These are phyloP conservation scores for Caenorhabditis imperialis DNA, from an alignment of 2,888 invertebrate genomes.

Conservation along the genomic window DNA sequence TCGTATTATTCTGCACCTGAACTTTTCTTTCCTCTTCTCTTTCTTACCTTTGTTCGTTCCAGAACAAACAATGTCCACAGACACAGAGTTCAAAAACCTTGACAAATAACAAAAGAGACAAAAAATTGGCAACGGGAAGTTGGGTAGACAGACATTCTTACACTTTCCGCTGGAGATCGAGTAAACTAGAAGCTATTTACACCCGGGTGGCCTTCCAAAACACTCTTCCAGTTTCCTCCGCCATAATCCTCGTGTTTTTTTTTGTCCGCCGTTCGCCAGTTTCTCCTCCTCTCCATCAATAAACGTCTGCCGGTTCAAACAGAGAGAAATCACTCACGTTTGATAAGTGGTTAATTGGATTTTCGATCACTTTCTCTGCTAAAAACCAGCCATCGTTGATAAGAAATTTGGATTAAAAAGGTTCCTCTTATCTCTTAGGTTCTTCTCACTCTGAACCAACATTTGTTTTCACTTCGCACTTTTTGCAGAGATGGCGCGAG, in stretches of 20 bases:
- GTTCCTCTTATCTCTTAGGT: no score
- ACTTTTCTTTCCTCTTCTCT: neutral
- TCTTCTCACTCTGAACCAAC: no score
- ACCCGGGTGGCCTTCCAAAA: neutral
- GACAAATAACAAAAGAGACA: conserved; percentile 12
- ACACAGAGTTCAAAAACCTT: conserved; percentile 36
- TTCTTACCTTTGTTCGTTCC: neutral
- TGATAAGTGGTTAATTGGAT: no score
- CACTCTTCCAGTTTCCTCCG: neutral
- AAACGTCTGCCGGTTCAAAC: no score
- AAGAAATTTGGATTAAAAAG: no score
- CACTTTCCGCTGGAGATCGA: no score
- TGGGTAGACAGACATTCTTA: no score
- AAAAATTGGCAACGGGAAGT: no score
- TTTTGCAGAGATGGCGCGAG: conserved; percentile 1
- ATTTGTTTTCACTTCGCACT: neutral
- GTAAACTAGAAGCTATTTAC: no score
- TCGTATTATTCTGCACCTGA: conserved; percentile 6
- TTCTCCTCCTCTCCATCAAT: conserved; percentile 1
- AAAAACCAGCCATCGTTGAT: no score
- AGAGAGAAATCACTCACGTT: no score
- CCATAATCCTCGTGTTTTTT: conserved; percentile 2
- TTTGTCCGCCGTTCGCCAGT: neutral
- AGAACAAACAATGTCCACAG: conserved; percentile 27
- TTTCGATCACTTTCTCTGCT: no score